phyloP scores from a whole-genome alignment of 2,888 invertebrate genomes.

The Hydroisotoma schaefferi region DNA sequence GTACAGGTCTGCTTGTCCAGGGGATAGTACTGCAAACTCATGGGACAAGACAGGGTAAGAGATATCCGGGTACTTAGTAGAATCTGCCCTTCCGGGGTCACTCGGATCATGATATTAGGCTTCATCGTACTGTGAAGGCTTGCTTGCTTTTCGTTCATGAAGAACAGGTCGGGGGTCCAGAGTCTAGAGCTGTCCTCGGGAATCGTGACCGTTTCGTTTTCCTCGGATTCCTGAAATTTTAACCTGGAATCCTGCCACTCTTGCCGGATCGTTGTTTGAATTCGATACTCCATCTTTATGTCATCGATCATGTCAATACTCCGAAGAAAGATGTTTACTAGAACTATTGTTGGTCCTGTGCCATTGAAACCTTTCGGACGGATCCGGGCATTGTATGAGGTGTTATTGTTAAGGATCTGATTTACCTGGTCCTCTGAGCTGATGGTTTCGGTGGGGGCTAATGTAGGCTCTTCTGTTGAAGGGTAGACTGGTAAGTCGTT shows the following conservation, averaged over 20 bases:
- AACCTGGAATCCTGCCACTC: slow-evolving; percentile 1
- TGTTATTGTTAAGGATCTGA: slow-evolving; percentile 2
- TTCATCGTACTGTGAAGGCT: slow-evolving; percentile 6
- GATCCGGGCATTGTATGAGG: slow-evolving; percentile 5
- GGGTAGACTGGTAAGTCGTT: not conserved
- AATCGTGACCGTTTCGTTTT: slow-evolving; percentile 1
- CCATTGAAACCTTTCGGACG: slow-evolving; percentile 6
- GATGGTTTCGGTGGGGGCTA: not conserved
- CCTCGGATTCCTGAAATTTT: not conserved
- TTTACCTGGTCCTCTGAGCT: slow-evolving; percentile 8
- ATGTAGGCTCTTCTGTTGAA: not conserved
- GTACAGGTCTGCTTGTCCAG: slow-evolving; percentile 29
- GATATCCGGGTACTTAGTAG: slow-evolving; percentile 16
- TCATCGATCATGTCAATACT: slow-evolving; percentile 12
- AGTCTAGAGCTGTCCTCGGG: slow-evolving; percentile 8
- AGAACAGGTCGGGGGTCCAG: slow-evolving; percentile 14
- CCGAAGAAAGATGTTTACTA: slow-evolving; percentile 10
- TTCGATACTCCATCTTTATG: slow-evolving; percentile 12
- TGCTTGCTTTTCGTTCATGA: slow-evolving; percentile 8
- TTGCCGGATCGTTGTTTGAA: slow-evolving; percentile 10
- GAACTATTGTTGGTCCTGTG: slow-evolving; percentile 2
- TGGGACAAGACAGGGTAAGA: slow-evolving; percentile 23
- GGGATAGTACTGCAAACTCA: slow-evolving; percentile 23
- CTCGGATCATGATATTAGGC: slow-evolving; percentile 12
- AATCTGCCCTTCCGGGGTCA: slow-evolving; percentile 18